phyloP scores from a whole-genome alignment of 2,797 vertebrate species.

The Parotocinclus haroldoi region DNA sequence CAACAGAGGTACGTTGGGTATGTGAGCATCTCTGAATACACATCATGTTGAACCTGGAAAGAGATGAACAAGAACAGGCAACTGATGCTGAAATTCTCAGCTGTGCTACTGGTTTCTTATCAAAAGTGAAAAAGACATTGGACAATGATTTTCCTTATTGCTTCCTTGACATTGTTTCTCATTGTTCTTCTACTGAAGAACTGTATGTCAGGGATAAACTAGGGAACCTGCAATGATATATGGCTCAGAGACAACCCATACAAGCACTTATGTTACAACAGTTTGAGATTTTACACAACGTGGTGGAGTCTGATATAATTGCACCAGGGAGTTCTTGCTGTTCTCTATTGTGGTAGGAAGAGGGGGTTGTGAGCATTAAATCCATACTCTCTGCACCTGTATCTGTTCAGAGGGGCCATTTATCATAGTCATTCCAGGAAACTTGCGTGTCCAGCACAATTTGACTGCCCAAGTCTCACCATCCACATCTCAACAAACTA shows the following conservation, averaged over 20 bases:
- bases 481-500: neutral
- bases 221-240: too few relatives aligned
- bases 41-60: too few relatives aligned
- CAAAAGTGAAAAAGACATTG: too few relatives aligned
- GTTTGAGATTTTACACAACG: conserved; percentile 9
- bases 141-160: neutral
- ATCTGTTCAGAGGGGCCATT: neutral
- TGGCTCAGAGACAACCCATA: neutral
- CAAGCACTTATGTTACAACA: neutral
- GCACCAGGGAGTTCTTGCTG: conserved; percentile 3
- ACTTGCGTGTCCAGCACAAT: neutral
- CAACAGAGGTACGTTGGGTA: too few relatives aligned
- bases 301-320: conserved; percentile 10
- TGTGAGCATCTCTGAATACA: too few relatives aligned
- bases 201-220: neutral
- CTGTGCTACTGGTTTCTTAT: too few relatives aligned
- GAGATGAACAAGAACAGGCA: too few relatives aligned
- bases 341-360: conserved; percentile 11
- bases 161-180: neutral
- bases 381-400: neutral
- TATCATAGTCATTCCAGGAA: conserved; percentile 11
- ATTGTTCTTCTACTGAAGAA: conserved; percentile 1
- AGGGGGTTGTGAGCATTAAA: conserved; percentile 36
- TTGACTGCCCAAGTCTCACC: neutral
- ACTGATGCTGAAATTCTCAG: too few relatives aligned